Conservation (phyloP, 35 echinoderm and acorn worm species). For the Nesometra sesokonis region DNA sequence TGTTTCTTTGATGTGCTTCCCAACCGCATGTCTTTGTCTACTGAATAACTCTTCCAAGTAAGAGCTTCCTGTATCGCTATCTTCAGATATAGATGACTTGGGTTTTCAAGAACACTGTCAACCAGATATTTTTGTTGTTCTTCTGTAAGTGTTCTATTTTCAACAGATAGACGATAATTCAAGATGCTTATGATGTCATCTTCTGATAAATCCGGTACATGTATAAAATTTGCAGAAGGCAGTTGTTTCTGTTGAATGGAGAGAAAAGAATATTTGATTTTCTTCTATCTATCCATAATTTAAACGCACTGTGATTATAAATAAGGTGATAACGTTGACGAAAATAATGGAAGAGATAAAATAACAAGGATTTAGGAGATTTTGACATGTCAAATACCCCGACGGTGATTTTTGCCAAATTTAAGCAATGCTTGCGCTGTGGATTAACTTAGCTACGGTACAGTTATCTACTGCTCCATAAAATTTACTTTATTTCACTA, state of each 20-base stretch:
- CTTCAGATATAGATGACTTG: slow-evolving; percentile 52
- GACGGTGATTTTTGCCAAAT: too few species aligned
- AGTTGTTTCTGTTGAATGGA: slow-evolving; percentile 40
- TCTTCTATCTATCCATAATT: too few species aligned
- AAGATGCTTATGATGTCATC: slow-evolving; percentile 32
- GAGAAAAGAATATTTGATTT: background rate
- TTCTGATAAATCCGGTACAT: slow-evolving; percentile 24
- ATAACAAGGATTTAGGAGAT: too few species aligned
- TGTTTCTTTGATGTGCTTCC: slow-evolving; percentile 52
- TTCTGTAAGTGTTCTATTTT: slow-evolving; percentile 27
- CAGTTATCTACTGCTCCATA: too few species aligned
- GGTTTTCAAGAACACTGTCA: slow-evolving; percentile 36
- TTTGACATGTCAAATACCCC: too few species aligned
- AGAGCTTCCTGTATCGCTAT: slow-evolving; percentile 37
- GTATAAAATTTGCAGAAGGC: slow-evolving; percentile 20
- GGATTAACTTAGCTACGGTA: too few species aligned
- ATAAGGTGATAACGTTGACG: too few species aligned
- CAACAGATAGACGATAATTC: slow-evolving; percentile 24
- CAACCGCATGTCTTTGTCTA: slow-evolving; percentile 36
- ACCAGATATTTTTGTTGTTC: slow-evolving; percentile 34
- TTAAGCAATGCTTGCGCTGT: too few species aligned
- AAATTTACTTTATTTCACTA: too few species aligned
- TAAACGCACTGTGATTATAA: too few species aligned
- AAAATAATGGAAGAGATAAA: too few species aligned
- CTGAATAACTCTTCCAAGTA: slow-evolving; percentile 54